These are phyloP conservation scores for Hemiprocne comata DNA, from an alignment of 2,113 vertebrate species.

Conservation along the genomic window DNA sequence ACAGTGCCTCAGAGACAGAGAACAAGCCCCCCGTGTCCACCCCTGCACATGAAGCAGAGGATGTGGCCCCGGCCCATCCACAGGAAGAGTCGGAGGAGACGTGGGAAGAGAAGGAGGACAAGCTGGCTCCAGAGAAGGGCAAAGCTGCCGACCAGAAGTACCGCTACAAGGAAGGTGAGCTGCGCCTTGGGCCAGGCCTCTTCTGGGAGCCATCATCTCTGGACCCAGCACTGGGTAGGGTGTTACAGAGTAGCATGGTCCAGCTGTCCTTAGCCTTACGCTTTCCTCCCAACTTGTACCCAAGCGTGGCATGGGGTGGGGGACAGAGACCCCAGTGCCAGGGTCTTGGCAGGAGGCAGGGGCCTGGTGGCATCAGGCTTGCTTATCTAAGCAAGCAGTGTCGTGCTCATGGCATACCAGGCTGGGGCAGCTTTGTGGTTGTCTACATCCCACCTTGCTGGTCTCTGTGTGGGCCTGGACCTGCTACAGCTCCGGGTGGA, in stretches of 20 bases:
- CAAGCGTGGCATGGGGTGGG: neutral
- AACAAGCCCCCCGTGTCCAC: conserved; percentile 59
- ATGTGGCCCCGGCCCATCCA: conserved; percentile 41
- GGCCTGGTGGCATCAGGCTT: neutral
- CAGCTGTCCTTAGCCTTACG: rapidly evolving
- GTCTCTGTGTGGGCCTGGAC: neutral
- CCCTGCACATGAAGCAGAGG: conserved; percentile 68
- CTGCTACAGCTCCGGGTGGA: neutral
- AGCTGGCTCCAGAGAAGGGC: conserved; percentile 90
- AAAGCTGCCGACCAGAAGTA: conserved; percentile 90
- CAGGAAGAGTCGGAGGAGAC: conserved; percentile 88
- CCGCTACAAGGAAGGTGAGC: conserved; percentile 93
- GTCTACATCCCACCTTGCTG: rapidly evolving
- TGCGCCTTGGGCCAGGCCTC: neutral
- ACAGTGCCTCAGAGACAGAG: conserved; percentile 70
- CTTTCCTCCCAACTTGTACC: neutral
- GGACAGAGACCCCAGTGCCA: rapidly evolving
- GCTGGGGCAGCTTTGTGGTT: neutral
- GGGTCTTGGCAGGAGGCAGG: neutral
- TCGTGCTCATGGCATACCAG: neutral
- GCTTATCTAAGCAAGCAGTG: neutral
- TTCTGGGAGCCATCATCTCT: neutral
- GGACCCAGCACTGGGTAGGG: neutral
- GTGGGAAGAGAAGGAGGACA: conserved; percentile 97
- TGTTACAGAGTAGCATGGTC: neutral